Base-by-base conservation (phyloP, 2,888 invertebrate species). In the Leucophenga montana region DNA sequence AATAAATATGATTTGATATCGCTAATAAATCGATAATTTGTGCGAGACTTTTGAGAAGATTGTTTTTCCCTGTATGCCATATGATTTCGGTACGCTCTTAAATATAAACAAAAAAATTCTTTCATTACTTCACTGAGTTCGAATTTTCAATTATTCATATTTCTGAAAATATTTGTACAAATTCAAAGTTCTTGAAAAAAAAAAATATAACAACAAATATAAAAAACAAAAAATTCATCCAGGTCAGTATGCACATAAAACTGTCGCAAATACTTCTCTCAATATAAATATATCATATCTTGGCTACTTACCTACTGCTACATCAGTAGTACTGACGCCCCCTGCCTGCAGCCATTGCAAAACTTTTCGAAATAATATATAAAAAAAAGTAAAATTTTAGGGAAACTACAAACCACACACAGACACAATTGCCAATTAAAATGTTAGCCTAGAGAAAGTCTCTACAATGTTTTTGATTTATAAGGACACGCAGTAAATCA, bases 371-470 rank as follows among this genome's bases (percentile, higher is more conserved):
- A 14, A 16, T 0, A 16, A n/a, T n/a, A n/a, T n/a, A n/a, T n/a
- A 9, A 31, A 18, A 20, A 20, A 22, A 57, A 0, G 4, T 27
- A 27, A 27, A 27, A 27, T 3, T 4, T n/a, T 22, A 13, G 48
- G 18, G 27, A 18, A 46, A 53, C 57, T 68, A 70, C 73, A 67
- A 71, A 71, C 73, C 31, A 22, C 54, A 44, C 54, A 54, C 31
- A 39, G 22, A 16, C 75, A 77, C 77, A 83, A 83, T 83, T 82
- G 80, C 80, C 83, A 81, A 82, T 83, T 83, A 82, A 73, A 81
- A 81, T 77, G 22, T 14, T 13, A 11, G 4, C 56, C 11, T 13
- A 13, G n/a, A n/a, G n/a, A n/a, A n/a, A n/a, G n/a, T n/a, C 13
- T 50, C 79, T 70, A 70, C 66, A 67, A 71, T 74, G 71, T 16